Base-by-base conservation (phyloP, 2,113 vertebrate species). In the Genyomyrus donnyi region DNA sequence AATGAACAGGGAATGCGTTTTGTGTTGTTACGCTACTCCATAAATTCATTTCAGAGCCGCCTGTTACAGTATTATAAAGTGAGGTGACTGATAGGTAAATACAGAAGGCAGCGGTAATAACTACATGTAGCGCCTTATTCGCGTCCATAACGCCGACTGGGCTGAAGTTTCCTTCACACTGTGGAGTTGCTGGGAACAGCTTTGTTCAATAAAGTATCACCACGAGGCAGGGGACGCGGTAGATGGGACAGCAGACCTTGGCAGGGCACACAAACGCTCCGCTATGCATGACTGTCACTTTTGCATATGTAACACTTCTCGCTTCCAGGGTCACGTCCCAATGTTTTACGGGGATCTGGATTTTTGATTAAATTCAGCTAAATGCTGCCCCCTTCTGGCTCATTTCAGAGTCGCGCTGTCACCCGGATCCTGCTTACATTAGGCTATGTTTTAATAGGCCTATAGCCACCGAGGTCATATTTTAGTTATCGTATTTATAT, bases 341-440 rank as follows among this genome's bases (percentile, higher is more conserved):
- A 19, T 17, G 74, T 17, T 19, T 80, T 39, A 19, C 17, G 74
- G 15, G 31, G 74, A 80, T 42, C 11, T 42, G 74, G 35, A 6
- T 35, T 46, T 85, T 46, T 48, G 1, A 49, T 24, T n/a, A 45
- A 21, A 48, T 42, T 19, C 15, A 80, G 48, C 10, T 86, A 50
- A 48, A 49, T 86, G 48, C 84, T 86, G 84, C 84, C 84, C 84
- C 84, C 84, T 86, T 15, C 48, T 86, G 84, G 45, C 84, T 86
- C 8, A 31, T 86, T 13, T 48, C 8, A n/a, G 6, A 85, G n/a
- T 46, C 15, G 11, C 70, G 31, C 70, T 31, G 27, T 70, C 3
- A 10, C 83, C 19, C 17, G 0, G 46, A 27, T 85, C 21, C 5
- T 50, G 45, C 19, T 46, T 48, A 49, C 21, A 13, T 50, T 27